Evolutionary conservation across 1,140 invertebrate species (phyloP), one percentile per base, ranked within the genome.

Genomic region (Drosophila saltans): DNA sequence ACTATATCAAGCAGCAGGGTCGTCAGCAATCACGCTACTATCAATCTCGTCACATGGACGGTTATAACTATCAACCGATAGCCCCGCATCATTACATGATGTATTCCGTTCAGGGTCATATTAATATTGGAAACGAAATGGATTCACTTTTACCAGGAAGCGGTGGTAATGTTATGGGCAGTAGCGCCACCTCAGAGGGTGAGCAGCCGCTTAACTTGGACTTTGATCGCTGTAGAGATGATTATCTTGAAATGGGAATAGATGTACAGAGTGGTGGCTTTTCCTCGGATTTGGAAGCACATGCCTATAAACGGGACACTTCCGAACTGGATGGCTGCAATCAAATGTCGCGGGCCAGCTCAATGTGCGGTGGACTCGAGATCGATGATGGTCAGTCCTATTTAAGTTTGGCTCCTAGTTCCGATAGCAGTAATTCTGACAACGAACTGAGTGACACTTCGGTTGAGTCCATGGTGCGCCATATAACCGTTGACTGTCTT

Each of bases 361-460:
- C 73, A 55, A 8, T 45, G 9, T 52, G 45, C 24, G 21, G 21
- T 8, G 45, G 45, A 10, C 21, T 52, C 2, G 67, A 77, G 1
- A 33, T 21, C 2, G 28, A 66, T 5, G 83, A 86, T 21, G 73
- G 55, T 1, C 76, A 77, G 10, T 80, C 83, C 2, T 69, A 57
- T 39, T 48, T 5, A 36, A 86, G 83, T 24, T 7, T 62, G 41
- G 48, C 64, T 1, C 66, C 36, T n/a, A 80, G 77, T 26, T 66
- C 57, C 1, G 59, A 67, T 5, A 88, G 80, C 33, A 69, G 75
- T 6, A 66, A 36, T 45, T 58, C 57, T 2, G 84, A 84, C 0
- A 75, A 66, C 24, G 85, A 80, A 1, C 62, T 81, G 2, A 90
- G 85, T 10, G 80, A 80, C 3, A 72, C 78, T 5, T 89, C 84